Evolutionary conservation across 2,797 vertebrate genomes (phyloP).

Genomic region (Lacerta viridis): DNA sequence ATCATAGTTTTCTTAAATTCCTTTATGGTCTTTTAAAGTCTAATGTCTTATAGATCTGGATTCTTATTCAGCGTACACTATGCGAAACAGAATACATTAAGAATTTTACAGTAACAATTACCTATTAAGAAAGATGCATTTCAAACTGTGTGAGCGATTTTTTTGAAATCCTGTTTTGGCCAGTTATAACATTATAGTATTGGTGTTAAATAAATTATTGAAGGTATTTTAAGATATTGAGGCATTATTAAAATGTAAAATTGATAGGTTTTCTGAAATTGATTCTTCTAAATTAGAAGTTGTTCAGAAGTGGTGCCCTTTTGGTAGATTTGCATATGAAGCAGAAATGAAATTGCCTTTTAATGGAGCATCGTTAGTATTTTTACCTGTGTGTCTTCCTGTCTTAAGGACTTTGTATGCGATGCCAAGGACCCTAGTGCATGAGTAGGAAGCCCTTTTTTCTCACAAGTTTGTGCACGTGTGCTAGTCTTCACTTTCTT

Average conservation of each 20-base stretch:
- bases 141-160: slow-evolving; percentile 1
- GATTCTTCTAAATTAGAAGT: slow-evolving; percentile 45
- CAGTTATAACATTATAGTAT: slow-evolving; percentile 5
- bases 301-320: slow-evolving; percentile 25
- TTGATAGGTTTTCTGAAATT: slow-evolving; percentile 8
- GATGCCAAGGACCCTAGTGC: slow-evolving; percentile 13
- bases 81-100: slow-evolving; percentile 22
- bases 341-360: slow-evolving; percentile 44
- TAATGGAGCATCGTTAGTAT: neutral
- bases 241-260: slow-evolving; percentile 47
- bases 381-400: slow-evolving; percentile 27
- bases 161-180: neutral
- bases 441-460: too few relatives aligned
- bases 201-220: slow-evolving; percentile 6
- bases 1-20: slow-evolving; percentile 25
- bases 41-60: slow-evolving; percentile 24
- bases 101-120: slow-evolving; percentile 36
- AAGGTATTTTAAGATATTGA: slow-evolving; percentile 15
- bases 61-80: neutral
- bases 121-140: neutral
- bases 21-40: slow-evolving; percentile 27
- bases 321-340: slow-evolving; percentile 37
- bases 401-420: slow-evolving; percentile 4
- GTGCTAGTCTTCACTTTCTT: neutral
- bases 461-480: neutral